Evolutionary conservation across 2,888 invertebrate genomes (phyloP), one percentile per base, ranked within the genome.

Genomic region (Chironomus tentans): DNA sequence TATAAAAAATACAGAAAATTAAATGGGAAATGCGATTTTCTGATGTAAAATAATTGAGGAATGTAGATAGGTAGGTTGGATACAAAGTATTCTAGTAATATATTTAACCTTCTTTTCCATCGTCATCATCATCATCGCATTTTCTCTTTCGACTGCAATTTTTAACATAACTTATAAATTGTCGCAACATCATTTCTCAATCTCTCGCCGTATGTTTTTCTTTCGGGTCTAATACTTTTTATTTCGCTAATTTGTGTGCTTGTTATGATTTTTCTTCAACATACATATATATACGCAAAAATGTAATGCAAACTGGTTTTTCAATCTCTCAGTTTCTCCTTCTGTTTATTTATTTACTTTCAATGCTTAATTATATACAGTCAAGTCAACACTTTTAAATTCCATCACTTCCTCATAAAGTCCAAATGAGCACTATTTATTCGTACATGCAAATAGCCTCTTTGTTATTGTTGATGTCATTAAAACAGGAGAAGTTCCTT

Each of bases 71-170:
- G 21, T n/a, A 56, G 18, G 38, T 69, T 0, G 10, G 15, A 28
- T 10, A 38, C 10, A 10, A 10, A 38, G n/a, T n/a, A 38, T 38
- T 38, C 38, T 38, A 10, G 6, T 10, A 38, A 38, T 38, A 10
- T 68, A 15, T 69, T 69, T 75, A 68, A 75, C 75, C 75, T 75
- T 62, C 74, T 50, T 18, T 61, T 71, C n/a, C 73, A 46, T 65
- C 24, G 22, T 68, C 75, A 22, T 65, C 24, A 22, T 65, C 24
- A n/a, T 75, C 75, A 28, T 48, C 24, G n/a, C 22, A 76, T 76
- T 76, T 76, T 76, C 76, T 68, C 28, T 75, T 68, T 24, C 68
- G 68, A 68, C 62, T 73, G 46, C 76, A 68, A 46, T 56, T 76
- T 56, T 69, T 68, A 21, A 69, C 76, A 50, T 68, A 75, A 62